phyloP scores from a whole-genome alignment of 2,113 vertebrate species.

The Hassar affinis region DNA sequence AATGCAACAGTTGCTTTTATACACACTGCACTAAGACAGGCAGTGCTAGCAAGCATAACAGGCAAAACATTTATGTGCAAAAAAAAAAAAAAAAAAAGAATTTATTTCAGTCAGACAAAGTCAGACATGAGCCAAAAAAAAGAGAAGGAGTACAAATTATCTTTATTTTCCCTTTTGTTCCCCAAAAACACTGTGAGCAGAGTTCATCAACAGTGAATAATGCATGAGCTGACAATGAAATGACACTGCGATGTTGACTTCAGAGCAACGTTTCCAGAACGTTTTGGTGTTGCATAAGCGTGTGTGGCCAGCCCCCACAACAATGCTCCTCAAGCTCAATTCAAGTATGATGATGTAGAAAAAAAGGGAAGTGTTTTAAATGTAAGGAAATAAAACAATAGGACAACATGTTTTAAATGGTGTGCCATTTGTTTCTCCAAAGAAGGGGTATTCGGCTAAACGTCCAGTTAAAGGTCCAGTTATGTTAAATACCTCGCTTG shows the following conservation, averaged over 20 bases:
- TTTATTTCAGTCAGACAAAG: constrained; percentile 1
- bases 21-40: constrained; percentile 16
- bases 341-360: background rate
- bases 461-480: background rate
- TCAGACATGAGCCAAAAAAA: constrained; percentile 19
- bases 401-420: background rate
- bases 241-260: constrained; percentile 45
- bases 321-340: constrained; percentile 24
- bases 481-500: background rate
- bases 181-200: constrained; percentile 60
- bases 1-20: constrained; percentile 20
- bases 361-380: constrained; percentile 14
- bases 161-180: constrained; percentile 65
- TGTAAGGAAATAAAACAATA: constrained; percentile 47
- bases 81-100: background rate
- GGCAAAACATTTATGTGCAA: background rate
- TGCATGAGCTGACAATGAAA: constrained; percentile 49
- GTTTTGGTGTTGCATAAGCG: constrained; percentile 52
- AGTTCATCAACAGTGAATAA: constrained; percentile 60
- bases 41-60: background rate
- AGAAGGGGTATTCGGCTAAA: background rate
- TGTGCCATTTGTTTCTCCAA: background rate
- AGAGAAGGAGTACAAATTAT: constrained; percentile 52
- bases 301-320: constrained; percentile 64
- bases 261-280: constrained; percentile 62